Evolutionary conservation across 2,113 vertebrate species (phyloP), one percentile per base, ranked within the genome.

Genomic region (Megalops atlanticus): DNA sequence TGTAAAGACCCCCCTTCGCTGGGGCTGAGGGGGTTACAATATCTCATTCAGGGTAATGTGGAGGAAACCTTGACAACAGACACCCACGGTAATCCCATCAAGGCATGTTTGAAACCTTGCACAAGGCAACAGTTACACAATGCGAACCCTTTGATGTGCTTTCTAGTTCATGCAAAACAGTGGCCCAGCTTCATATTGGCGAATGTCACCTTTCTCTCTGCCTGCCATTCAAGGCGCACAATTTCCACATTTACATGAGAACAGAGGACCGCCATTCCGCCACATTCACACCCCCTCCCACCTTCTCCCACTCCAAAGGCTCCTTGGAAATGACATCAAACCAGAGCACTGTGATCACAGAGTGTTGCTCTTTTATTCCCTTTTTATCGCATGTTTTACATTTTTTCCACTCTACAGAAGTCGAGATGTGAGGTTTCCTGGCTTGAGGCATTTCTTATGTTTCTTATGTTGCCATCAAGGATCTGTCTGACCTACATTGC

Each of bases 91-190:
- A 76, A 72, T 41, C 52, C 68, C 75, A 83, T 86, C 80, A 85
- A 79, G 78, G 78, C 81, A 71, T 76, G 81, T 85, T 77, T 84
- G 69, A 75, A 81, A 88, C 84, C 85, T 84, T 82, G 86, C 83
- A 76, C 68, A n/a, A n/a, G 15, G 88, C 84, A 80, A 88, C 83
- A 84, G 84, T 80, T 86, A 83, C 89, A 83, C 84, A 84, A 84
- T 77, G 85, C 86, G 85, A 77, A 78, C 72, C 80, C 82, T 86
- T 86, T 89, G 81, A 84, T 85, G 82, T 83, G 90, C 88, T 88
- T 86, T 78, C 76, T 84, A 88, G 85, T 83, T 90, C 88, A 88
- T 86, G 88, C 84, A 89, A 91, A 91, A 82, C 82, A 78, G 74
- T 78, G 85, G 80, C 81, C 86, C 87, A 81, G 85, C 83, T 87